Base-by-base conservation (phyloP, 2,888 invertebrate species). In the Micropterix aruncella region DNA sequence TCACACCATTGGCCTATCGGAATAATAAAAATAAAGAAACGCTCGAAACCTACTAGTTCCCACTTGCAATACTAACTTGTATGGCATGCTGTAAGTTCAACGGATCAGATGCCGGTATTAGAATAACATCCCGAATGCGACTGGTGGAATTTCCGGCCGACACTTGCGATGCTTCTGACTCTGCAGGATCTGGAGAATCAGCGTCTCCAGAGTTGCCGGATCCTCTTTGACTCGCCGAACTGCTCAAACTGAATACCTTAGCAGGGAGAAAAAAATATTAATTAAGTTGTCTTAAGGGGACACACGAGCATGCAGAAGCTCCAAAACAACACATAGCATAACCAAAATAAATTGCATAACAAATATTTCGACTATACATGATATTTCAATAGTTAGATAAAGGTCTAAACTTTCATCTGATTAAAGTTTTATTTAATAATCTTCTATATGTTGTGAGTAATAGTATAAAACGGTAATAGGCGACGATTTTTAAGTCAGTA, bases 1-100 rank as follows among this genome's bases (percentile, higher is more conserved):
- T 58, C 45, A 27, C 27, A 7, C 27, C 27, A 27, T 27, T 27
- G 27, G 27, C 27, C 12, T 27, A 27, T 27, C 5, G 27, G 12
- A 27, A 27, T 27, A 27, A 27, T 27, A 27, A 27, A 27, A 27
- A 27, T 27, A 27, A 27, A 27, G 27, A 27, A 27, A 27, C 12
- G 27, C 12, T 27, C 27, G 27, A 27, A 27, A 27, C 27, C 27
- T 27, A 27, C 7, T 27, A 27, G 27, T 5, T 27, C 27, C 27
- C 5, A 27, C 12, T 12, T 27, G 27, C 7, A 27, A 27, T 5
- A 27, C 27, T 12, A 27, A 7, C 27, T 27, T 27, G 27, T 27
- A 27, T 27, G 27, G 27, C 27, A 27, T 27, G 27, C 12, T 27
- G 27, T 27, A 27, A 27, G 12, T 27, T 27, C 7, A 27, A 12